Base-by-base conservation (phyloP, 2,888 invertebrate species). In the Meteorus cinctellus region DNA sequence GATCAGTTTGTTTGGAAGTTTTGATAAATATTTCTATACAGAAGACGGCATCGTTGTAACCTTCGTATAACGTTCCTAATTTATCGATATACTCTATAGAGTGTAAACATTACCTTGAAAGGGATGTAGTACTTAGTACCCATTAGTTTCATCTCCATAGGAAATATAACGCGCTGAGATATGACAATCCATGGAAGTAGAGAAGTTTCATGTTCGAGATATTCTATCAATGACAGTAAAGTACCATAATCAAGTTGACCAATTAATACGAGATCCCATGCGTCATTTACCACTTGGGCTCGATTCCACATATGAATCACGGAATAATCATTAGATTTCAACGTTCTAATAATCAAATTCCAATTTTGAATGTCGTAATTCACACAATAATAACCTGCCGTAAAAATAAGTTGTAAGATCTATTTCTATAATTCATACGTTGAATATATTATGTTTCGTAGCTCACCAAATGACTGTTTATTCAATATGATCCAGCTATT, bases 331-430 rank as follows among this genome's bases (percentile, higher is more conserved):
- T 29, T n/a, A 5, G 51, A 31, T 16, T 31, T 31, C 12, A 62
- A 31, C 10, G 31, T 16, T 2, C 3, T 27, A 16, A 31, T 62
- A 29, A 62, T 62, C n/a, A 62, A 10, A 2, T n/a, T 10, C 62
- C 62, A 62, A 29, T 62, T 62, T 62, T 62, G 10, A 2, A 12
- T 27, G n/a, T 62, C 62, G 24, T 62, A 62, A 31, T 62, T 62
- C n/a, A 62, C 62, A 14, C 29, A n/a, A 31, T 62, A 62, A n/a
- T 27, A 62, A 31, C 62, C 29, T 62, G 62, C 4, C 12, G n/a
- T 31, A 4, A 29, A 27, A 29, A 27, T 27, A 62, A 51, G 5
- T 19, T 5, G 5, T 51, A 3, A 19, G 16, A n/a, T n/a, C 3
- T n/a, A 19, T 51, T 5, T 19, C 16, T 3, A n/a, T 51, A 19